Evolutionary conservation across 2,797 vertebrate genomes (phyloP), one percentile per base, ranked within the genome.

Genomic region (Pantherophis alleghaniensis): DNA sequence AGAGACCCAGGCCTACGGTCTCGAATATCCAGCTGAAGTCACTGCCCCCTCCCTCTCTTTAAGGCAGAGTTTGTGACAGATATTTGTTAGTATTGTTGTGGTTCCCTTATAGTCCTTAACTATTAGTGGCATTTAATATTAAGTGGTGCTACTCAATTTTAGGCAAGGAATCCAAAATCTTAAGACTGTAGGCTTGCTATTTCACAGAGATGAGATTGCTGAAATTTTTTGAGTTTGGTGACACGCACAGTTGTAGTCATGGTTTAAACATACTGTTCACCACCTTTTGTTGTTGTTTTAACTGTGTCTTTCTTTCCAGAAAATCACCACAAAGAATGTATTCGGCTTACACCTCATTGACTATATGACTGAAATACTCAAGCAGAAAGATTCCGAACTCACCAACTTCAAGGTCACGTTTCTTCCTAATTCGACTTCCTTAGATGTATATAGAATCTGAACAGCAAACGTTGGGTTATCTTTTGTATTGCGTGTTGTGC

Each of bases 281-380:
- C 74, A 4, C 1, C 37, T 22, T 42, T 66, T 63, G 9, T 63
- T 28, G 63, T 37, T 37, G 32, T 74, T 74, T 66, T 47, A 83
- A 83, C 9, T 24, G 9, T 94, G 9, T 83, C 95, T 79, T 94
- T 94, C 89, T 97, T 96, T 95, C 55, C 95, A 99, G 99, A 99
- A 99, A 99, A 99, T 99, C 95, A 99, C 99, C 92, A 99, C 98
- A 0, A 99, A 99, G 97, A 99, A 99, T 88, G 99, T 98, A 4
- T 99, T 99, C 93, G 99, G 98, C 59, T 98, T 99, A 53, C 98
- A 99, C 95, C 97, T 99, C 92, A 99, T 99, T 90, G 99, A 99
- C 97, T 99, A 99, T 89, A 99, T 99, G 98, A 97, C 98, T 0
- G 98, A 99, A 56, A 99, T 99, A 94, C 98, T 99, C 91, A 99